A percentile compares a stretch with the other conserved stretches of the same genome.
Conservation (phyloP, 2,888 invertebrate genomes). For the Cheilosia urbana region DNA sequence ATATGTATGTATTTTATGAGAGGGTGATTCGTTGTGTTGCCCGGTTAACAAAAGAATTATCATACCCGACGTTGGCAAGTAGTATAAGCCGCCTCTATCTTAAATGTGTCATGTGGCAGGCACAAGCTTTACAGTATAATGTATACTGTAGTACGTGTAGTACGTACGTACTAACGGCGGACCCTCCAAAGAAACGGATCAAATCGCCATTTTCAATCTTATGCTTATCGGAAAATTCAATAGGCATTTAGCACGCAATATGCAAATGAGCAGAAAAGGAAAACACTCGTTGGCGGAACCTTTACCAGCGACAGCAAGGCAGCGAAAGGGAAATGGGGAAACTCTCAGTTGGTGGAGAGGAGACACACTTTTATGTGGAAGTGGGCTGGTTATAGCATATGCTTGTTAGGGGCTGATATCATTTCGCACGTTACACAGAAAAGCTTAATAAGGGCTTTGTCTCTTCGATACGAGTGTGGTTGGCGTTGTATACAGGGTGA, state of each 20-base stretch:
- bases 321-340: slow-evolving; percentile 6
- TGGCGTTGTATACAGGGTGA: not conserved
- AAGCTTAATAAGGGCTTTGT: slow-evolving; percentile 18
- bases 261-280: slow-evolving; percentile 79
- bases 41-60: slow-evolving; percentile 73
- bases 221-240: slow-evolving; percentile 80
- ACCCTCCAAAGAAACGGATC: slow-evolving; percentile 78
- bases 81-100: slow-evolving; percentile 33
- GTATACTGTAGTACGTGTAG: no score
- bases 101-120: slow-evolving; percentile 63
- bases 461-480: not conserved
- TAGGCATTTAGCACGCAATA: slow-evolving; percentile 81
- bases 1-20: not conserved
- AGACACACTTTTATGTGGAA: slow-evolving; percentile 5
- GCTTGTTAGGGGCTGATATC: slow-evolving; percentile 22
- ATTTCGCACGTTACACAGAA: slow-evolving; percentile 36
- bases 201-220: slow-evolving; percentile 78
- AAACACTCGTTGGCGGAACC: slow-evolving; percentile 3
- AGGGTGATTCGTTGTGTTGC: slow-evolving; percentile 57
- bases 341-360: slow-evolving; percentile 22
- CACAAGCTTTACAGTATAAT: slow-evolving; percentile 13
- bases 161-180: slow-evolving; percentile 36
- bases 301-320: not conserved
- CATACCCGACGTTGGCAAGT: slow-evolving; percentile 61
- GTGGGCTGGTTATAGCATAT: slow-evolving; percentile 27